Conservation (phyloP, 2,113 vertebrate genomes). For the Maccullochella peelii region DNA sequence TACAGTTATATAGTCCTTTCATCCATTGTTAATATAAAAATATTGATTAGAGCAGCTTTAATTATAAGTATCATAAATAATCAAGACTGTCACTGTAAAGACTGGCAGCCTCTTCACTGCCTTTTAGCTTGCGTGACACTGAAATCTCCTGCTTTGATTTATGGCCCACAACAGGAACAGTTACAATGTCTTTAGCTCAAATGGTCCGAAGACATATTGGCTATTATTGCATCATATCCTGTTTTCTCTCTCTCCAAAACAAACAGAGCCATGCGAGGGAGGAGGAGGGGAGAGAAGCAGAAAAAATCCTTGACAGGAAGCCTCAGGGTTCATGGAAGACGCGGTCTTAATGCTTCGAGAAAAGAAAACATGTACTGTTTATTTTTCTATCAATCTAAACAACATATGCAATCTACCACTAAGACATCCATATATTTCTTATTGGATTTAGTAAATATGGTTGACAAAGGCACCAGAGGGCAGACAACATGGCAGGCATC, state of each 20-base stretch:
- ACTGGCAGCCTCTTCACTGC: not conserved
- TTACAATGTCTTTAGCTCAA: conserved; percentile 14
- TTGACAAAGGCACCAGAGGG: conserved; percentile 17
- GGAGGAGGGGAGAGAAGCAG: not conserved
- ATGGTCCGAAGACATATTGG: conserved; percentile 31
- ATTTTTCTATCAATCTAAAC: conserved; percentile 3
- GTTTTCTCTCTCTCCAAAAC: conserved; percentile 23
- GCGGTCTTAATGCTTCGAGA: not conserved
- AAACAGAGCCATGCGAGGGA: conserved; percentile 20
- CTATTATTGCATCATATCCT: conserved; percentile 33
- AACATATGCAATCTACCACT: conserved; percentile 2
- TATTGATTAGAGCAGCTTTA: conserved; percentile 14
- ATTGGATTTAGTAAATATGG: not conserved
- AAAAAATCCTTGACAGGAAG: conserved; percentile 11
- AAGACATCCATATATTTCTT: not conserved
- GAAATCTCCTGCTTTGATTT: conserved; percentile 5
- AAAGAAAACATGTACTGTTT: not conserved
- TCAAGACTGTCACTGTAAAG: not conserved
- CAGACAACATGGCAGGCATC: not conserved
- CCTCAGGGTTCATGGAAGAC: conserved; percentile 1
- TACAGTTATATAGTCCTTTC: not conserved
- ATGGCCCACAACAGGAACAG: not conserved
- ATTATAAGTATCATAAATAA: conserved; percentile 8
- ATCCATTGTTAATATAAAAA: not conserved
- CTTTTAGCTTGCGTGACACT: not conserved